phyloP scores from a whole-genome alignment of 2,797 vertebrate species.

The Semaprochilodus insignis region DNA sequence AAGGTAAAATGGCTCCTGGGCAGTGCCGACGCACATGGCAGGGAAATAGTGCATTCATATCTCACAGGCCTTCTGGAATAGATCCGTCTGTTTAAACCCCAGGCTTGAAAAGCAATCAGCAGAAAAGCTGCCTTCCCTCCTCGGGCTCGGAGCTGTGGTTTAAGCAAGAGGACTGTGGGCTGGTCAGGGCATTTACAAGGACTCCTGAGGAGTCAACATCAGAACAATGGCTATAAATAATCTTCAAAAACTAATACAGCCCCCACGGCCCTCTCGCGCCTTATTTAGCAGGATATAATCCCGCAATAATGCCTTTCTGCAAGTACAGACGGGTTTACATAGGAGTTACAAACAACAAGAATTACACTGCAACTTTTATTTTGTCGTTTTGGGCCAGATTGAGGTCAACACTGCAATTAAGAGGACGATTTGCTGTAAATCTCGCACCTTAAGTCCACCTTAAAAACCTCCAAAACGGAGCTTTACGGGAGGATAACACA shows the following conservation, averaged over 20 bases:
- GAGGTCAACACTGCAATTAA: constrained; percentile 10
- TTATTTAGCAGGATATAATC: constrained; percentile 12
- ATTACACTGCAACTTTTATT: background rate
- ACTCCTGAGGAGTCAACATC: constrained; percentile 14
- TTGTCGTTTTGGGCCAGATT: background rate
- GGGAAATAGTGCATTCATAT: constrained; percentile 42
- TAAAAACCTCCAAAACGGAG: too few species aligned
- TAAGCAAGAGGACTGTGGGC: constrained; percentile 22
- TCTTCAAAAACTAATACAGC: constrained; percentile 20
- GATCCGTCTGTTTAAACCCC: constrained; percentile 45
- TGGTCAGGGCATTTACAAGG: constrained; percentile 15
- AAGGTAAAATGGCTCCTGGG: constrained; percentile 29
- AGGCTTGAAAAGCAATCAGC: constrained; percentile 44
- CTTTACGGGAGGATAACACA: too few species aligned
- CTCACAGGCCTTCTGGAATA: constrained; percentile 34
- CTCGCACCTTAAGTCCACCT: background rate
- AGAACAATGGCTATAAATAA: constrained; percentile 21
- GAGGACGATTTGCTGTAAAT: background rate
- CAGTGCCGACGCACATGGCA: constrained; percentile 8
- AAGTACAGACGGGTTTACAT: background rate
- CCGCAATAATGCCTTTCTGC: constrained; percentile 5
- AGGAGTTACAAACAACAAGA: background rate
- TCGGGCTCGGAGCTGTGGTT: constrained; percentile 21
- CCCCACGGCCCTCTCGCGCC: background rate
- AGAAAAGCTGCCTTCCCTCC: constrained; percentile 5